These are phyloP conservation scores for Buceros bicornis DNA, from an alignment of 2,797 vertebrate genomes.

Conservation along the genomic window DNA sequence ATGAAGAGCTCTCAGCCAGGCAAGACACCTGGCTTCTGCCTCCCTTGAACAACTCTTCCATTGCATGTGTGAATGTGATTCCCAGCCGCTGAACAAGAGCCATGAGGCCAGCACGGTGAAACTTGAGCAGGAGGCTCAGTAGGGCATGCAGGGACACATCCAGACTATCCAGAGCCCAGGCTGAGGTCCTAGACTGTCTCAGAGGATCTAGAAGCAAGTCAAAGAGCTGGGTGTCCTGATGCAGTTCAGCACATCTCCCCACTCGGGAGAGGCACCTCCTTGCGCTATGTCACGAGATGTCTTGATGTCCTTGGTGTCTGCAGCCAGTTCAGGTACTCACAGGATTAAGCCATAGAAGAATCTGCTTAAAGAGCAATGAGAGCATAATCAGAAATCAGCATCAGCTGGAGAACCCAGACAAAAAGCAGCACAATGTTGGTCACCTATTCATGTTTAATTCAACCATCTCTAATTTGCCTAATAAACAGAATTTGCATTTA, in stretches of 20 bases:
- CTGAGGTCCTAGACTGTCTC: not conserved
- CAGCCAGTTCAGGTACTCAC: not conserved
- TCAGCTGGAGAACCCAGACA: not conserved
- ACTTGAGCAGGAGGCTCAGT: not conserved
- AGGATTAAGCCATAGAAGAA: not conserved
- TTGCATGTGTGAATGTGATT: rapidly evolving
- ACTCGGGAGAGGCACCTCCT: not conserved
- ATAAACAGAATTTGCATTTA: constrained; percentile 6
- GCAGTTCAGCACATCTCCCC: not conserved
- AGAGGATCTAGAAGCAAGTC: not conserved
- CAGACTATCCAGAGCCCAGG: not conserved
- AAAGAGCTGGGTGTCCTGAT: not conserved
- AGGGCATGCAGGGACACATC: not conserved
- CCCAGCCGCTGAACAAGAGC: rapidly evolving
- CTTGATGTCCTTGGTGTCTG: not conserved
- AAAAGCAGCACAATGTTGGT: not conserved
- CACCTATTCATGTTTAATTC: constrained; percentile 30
- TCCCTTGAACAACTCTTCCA: not conserved
- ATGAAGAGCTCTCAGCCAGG: not conserved
- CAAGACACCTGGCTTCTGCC: not conserved
- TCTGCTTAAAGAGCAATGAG: not conserved
- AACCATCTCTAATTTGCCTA: constrained; percentile 22
- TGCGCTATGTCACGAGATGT: not conserved
- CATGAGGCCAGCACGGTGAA: not conserved
- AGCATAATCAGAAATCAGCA: not conserved